phyloP scores from a whole-genome alignment of 2,888 invertebrate genomes.

The Pterostichus madidus region DNA sequence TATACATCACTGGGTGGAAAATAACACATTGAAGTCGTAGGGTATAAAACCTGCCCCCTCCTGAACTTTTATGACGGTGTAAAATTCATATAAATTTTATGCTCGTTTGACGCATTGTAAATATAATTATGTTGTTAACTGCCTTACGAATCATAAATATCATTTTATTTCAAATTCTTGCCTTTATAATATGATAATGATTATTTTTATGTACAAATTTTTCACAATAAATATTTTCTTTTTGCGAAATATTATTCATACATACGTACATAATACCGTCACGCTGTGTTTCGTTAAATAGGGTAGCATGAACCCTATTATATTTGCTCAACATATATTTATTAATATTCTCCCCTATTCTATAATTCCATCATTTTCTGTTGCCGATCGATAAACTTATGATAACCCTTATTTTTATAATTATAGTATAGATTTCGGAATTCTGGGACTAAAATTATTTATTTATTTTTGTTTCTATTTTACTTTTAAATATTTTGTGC shows the following conservation, averaged over 20 bases:
- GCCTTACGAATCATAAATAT: constrained; percentile 53
- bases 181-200: background rate
- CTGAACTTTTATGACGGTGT: constrained; percentile 41
- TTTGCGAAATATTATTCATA: background rate
- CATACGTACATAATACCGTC: no score
- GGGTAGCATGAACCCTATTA: no score
- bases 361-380: no score
- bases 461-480: no score
- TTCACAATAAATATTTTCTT: background rate
- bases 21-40: background rate
- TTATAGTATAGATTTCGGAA: no score
- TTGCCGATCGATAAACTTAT: no score
- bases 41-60: constrained; percentile 40
- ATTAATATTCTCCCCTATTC: no score
- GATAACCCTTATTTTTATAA: no score
- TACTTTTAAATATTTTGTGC: no score
- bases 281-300: no score
- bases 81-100: constrained; percentile 55
- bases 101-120: constrained; percentile 40
- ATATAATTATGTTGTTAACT: constrained; percentile 58
- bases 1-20: constrained; percentile 16
- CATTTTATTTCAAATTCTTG: constrained; percentile 44
- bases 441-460: no score
- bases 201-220: background rate
- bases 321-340: no score